Base-by-base conservation (phyloP, 2,888 invertebrate species). In the Amphipoea oculea region DNA sequence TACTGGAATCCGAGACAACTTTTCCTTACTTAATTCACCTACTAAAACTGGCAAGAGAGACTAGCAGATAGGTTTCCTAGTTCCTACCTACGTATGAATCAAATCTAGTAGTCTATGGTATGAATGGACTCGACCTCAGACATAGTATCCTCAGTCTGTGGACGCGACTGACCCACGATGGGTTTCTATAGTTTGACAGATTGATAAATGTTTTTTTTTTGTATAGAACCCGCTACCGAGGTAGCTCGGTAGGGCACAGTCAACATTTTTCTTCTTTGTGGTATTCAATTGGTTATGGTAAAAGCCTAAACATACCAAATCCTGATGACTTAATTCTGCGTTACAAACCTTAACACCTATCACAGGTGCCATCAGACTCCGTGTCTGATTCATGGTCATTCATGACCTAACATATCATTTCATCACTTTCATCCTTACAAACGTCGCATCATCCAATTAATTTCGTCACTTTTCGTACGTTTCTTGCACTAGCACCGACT, bases 401-500 rank as follows among this genome's bases (percentile, higher is more conserved):
- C 67, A 71, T 29, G 66, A 77, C 60, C 36, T 77, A 67, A 71
- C 71, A n/a, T 57, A 51, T 23, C 3, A 48, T 77, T 78, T 69
- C 68, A 42, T 71, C 40, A 82, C 54, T 40, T 48, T 60, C 57
- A 76, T 81, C 81, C 76, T 65, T 57, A 72, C 54, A 42, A 81
- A 45, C 76, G 84, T 88, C 89, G 82, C 81, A 86, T 88, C 79
- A 85, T 79, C 86, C 79, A 84, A 86, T 82, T 82, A 70, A 81
- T 89, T 88, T 88, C 89, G 73, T 79, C 87, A 89, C 69, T 82
- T 83, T 89, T 84, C 87, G 87, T 89, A 81, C 82, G 83, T 86
- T 88, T 88, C 87, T 89, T 88, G 85, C 88, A 85, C 72, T 80
- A 80, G 72, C 76, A 45, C 69, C 73, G 73, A 72, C 83, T 40